Conservation (phyloP, 2,113 vertebrate species). For the Pollachius pollachius region DNA sequence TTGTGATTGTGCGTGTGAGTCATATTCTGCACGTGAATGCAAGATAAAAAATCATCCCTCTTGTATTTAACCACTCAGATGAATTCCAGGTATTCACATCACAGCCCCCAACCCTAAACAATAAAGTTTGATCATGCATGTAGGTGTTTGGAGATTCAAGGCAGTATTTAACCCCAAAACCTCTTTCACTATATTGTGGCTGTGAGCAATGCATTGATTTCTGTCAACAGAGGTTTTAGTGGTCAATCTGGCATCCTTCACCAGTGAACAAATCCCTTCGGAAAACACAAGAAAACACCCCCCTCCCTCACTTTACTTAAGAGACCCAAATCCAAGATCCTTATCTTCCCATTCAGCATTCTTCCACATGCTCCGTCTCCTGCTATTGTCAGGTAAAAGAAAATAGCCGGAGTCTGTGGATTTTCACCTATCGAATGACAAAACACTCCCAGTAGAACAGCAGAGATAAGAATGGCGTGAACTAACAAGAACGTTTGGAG, state of each 20-base stretch:
- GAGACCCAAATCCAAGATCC: neutral
- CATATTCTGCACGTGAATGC: conserved; percentile 23
- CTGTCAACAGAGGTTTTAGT: too few relatives aligned
- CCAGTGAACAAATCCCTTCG: conserved; percentile 39
- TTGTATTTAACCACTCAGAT: too few relatives aligned
- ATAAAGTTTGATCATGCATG: too few relatives aligned
- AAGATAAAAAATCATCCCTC: conserved; percentile 4
- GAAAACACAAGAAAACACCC: conserved; percentile 36
- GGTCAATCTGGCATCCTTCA: conserved; percentile 29
- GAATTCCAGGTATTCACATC: too few relatives aligned
- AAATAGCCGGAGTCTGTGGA: neutral
- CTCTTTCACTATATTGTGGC: neutral
- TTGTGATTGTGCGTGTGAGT: conserved; percentile 12
- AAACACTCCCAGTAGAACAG: neutral
- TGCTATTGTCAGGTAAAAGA: neutral
- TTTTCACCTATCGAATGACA: neutral
- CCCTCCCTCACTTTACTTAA: conserved; percentile 8
- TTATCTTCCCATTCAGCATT: conserved; percentile 47
- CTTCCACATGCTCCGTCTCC: conserved; percentile 39
- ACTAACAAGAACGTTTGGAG: too few relatives aligned
- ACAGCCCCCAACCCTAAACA: too few relatives aligned
- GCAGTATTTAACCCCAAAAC: too few relatives aligned
- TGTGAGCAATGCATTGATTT: neutral
- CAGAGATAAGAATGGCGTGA: neutral
- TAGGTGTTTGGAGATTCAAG: too few relatives aligned